Conservation (phyloP, 2,888 invertebrate genomes). For the Lycia hirtaria region DNA sequence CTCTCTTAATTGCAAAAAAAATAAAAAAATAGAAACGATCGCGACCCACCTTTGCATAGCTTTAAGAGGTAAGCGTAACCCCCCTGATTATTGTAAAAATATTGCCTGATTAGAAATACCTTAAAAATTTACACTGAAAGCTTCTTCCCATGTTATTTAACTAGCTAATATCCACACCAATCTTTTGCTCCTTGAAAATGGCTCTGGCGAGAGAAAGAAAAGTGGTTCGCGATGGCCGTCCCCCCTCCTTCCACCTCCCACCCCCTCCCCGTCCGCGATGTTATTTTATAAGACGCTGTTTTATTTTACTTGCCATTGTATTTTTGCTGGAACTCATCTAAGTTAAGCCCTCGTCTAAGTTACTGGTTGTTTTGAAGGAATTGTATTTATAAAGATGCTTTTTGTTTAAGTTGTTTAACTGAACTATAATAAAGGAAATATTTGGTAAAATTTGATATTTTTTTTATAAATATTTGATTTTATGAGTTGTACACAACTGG, state of each 20-base stretch:
- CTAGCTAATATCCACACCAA: slow-evolving; percentile 52
- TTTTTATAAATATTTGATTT: neutral
- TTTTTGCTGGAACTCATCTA: slow-evolving; percentile 55
- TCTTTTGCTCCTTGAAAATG: slow-evolving; percentile 54
- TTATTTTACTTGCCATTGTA: slow-evolving; percentile 72
- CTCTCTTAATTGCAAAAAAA: too few species aligned
- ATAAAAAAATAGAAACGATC: too few species aligned
- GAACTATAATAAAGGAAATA: too few species aligned
- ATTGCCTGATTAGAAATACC: too few species aligned
- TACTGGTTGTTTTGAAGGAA: slow-evolving; percentile 23
- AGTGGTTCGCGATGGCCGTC: slow-evolving; percentile 66
- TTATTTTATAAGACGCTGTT: slow-evolving; percentile 68
- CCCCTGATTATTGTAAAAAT: too few species aligned
- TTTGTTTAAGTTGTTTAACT: neutral
- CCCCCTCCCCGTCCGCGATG: slow-evolving; percentile 46
- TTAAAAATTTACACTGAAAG: too few species aligned
- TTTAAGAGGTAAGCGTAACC: too few species aligned
- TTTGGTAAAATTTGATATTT: neutral
- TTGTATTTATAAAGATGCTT: slow-evolving; percentile 11
- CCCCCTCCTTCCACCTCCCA: slow-evolving; percentile 41
- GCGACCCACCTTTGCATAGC: too few species aligned
- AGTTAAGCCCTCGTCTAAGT: slow-evolving; percentile 41
- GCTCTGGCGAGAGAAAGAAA: slow-evolving; percentile 76
- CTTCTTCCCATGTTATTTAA: neutral
- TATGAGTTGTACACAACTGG: too few species aligned